phyloP scores from a whole-genome alignment of 2,797 vertebrate species.

The Carapus acus region DNA sequence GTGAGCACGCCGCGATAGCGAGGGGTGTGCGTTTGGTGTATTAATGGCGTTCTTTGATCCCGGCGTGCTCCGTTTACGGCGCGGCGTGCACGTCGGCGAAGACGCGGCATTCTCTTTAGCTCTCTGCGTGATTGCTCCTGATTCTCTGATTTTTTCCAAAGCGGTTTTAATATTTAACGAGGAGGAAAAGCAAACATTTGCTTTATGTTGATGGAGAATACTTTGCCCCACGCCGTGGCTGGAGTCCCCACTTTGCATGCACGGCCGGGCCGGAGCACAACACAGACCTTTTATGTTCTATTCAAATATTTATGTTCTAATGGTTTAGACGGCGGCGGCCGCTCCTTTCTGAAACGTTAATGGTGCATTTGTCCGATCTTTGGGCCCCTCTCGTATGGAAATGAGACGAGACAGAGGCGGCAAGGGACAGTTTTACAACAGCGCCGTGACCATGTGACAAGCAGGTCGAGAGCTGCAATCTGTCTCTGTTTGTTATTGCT shows the following conservation, averaged over 20 bases:
- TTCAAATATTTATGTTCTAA: constrained; percentile 71
- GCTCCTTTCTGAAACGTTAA: constrained; percentile 47
- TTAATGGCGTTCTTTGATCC: too few relatives aligned
- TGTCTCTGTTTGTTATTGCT: too few relatives aligned
- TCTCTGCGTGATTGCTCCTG: constrained; percentile 33
- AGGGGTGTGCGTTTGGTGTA: too few relatives aligned
- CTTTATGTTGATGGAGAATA: constrained; percentile 38
- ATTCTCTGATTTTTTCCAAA: constrained; percentile 44
- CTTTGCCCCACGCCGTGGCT: constrained; percentile 32
- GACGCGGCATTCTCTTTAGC: constrained; percentile 6
- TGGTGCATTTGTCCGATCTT: constrained; percentile 41
- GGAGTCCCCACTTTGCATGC: constrained; percentile 45
- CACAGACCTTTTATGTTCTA: constrained; percentile 55
- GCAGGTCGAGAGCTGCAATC: too few relatives aligned
- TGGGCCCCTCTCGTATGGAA: constrained; percentile 18
- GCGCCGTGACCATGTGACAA: too few relatives aligned
- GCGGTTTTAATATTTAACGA: constrained; percentile 56
- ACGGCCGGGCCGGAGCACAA: constrained; percentile 43
- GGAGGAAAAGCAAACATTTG: constrained; percentile 32
- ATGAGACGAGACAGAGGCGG: constrained; percentile 44
- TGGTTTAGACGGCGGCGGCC: constrained; percentile 56
- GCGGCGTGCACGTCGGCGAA: too few relatives aligned
- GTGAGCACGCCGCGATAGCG: too few relatives aligned
- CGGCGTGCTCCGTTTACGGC: too few relatives aligned
- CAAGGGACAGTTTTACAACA: too few relatives aligned